These are phyloP conservation scores for Tiphia femorata DNA, from an alignment of 2,888 invertebrate genomes.

Conservation along the genomic window DNA sequence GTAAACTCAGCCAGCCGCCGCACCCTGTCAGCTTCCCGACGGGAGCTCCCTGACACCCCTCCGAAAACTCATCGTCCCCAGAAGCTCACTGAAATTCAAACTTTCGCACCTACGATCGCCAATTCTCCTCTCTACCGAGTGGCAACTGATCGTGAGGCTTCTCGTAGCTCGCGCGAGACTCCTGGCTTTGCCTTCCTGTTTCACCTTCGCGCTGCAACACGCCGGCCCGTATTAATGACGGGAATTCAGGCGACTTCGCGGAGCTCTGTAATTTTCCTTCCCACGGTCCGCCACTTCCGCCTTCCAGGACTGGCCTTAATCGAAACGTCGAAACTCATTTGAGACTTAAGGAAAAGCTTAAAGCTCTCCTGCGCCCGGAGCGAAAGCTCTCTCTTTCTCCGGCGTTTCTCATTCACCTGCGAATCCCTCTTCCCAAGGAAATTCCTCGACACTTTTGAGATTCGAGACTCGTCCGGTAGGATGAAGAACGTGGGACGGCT, in stretches of 20 bases:
- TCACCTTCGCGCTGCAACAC: too few species aligned
- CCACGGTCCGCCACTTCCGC: slow-evolving; percentile 22
- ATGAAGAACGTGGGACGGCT: too few species aligned
- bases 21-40: slow-evolving; percentile 35
- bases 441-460: too few species aligned
- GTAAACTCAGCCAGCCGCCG: slow-evolving; percentile 45
- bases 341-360: slow-evolving; percentile 19
- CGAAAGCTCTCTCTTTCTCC: background rate
- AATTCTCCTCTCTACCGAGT: too few species aligned
- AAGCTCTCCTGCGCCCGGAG: slow-evolving; percentile 18
- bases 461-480: too few species aligned
- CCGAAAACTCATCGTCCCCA: background rate
- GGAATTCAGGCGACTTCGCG: slow-evolving; percentile 14
- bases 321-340: slow-evolving; percentile 48
- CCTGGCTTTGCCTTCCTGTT: too few species aligned
- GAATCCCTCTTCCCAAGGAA: too few species aligned
- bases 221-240: slow-evolving; percentile 22
- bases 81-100: slow-evolving; percentile 4
- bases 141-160: too few species aligned
- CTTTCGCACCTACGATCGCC: too few species aligned
- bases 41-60: slow-evolving; percentile 20
- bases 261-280: slow-evolving; percentile 32
- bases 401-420: too few species aligned
- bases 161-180: too few species aligned
- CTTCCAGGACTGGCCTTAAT: slow-evolving; percentile 39